Base-by-base conservation (phyloP, 2,888 invertebrate species). In the Frankliniella intonsa region DNA sequence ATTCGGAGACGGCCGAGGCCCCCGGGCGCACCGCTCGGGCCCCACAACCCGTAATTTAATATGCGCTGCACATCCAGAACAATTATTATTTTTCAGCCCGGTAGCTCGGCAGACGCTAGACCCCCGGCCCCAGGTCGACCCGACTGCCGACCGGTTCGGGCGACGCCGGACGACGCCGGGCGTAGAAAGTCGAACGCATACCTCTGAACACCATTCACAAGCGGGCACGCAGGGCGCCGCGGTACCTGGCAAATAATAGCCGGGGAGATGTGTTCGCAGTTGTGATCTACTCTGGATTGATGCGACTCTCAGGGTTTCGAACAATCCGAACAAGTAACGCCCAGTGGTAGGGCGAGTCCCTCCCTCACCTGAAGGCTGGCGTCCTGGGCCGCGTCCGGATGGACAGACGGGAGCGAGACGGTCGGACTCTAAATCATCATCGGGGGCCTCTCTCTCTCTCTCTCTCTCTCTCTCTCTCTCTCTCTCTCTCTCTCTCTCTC, bases 381-480 rank as follows among this genome's bases (percentile, higher is more conserved):
- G 38, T 38, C 38, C 38, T 38, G 38, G 38, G 38, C 38, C 5
- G 38, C 38, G 38, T 38, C 38, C 38, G 38, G n/a, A n/a, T n/a
- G n/a, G n/a, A n/a, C n/a, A n/a, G n/a, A n/a, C 55, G 17, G 55
- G 17, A 12, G 69, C 69, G 69, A 76, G 69, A 76, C 69, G 69
- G 25, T 25, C 69, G 69, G 69, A 76, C 69, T 12, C 69, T 76
- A 76, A 76, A 76, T 76, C 69, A 76, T 76, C 69, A 76, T 76
- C 25, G 51, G 49, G 49, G 50, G 55, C 76, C 90, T 90, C 90
- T 89, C 90, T 89, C 88, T 87, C 88, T 90, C 88, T 87, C 87
- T 86, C 88, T 86, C 89, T 86, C 85, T 89, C 89, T 82, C 87
- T 86, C 89, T 84, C 84, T 84, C 85, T 83, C 83, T 84, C 84